Percentiles rank a stretch among this genome's conserved stretches.
Conservation (phyloP, 1,140 invertebrate species). For the Aphelinus certus region DNA sequence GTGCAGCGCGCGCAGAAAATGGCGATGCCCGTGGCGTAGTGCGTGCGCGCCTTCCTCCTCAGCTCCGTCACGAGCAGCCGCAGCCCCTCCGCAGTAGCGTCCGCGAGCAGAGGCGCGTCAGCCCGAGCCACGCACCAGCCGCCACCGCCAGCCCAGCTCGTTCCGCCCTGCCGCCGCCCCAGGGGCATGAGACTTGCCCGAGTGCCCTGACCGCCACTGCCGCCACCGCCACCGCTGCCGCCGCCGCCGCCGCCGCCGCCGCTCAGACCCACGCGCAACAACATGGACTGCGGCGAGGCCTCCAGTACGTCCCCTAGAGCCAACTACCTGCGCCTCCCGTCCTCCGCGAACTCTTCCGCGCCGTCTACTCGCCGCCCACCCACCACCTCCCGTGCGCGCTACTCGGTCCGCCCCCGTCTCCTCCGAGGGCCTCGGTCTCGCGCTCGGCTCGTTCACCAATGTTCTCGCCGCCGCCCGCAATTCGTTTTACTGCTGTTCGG, state of each 20-base stretch:
- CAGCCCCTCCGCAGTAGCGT: background rate
- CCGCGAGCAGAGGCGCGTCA: background rate
- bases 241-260: conserved; percentile 41
- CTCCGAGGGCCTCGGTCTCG: too few relatives aligned
- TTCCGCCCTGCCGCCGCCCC: conserved; percentile 3
- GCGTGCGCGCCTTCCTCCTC: background rate
- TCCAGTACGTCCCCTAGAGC: conserved; percentile 55
- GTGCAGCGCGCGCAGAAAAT: conserved; percentile 39
- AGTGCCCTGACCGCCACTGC: conserved; percentile 44
- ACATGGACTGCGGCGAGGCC: conserved; percentile 63
- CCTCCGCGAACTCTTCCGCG: too few relatives aligned
- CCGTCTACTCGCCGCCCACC: too few relatives aligned
- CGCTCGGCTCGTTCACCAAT: too few relatives aligned
- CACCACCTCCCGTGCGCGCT: too few relatives aligned
- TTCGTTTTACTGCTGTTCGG: too few relatives aligned
- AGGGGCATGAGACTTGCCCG: too few relatives aligned
- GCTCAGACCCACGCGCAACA: background rate
- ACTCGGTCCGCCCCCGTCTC: too few relatives aligned
- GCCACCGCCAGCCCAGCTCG: background rate
- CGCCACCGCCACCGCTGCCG: conserved; percentile 47
- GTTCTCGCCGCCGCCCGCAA: too few relatives aligned
- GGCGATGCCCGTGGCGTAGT: conserved; percentile 46
- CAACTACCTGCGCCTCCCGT: too few relatives aligned
- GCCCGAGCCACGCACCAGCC: too few relatives aligned
- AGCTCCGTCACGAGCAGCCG: too few relatives aligned